Base-by-base conservation (phyloP, 2,797 vertebrate species). In the Eulemur coronatus region DNA sequence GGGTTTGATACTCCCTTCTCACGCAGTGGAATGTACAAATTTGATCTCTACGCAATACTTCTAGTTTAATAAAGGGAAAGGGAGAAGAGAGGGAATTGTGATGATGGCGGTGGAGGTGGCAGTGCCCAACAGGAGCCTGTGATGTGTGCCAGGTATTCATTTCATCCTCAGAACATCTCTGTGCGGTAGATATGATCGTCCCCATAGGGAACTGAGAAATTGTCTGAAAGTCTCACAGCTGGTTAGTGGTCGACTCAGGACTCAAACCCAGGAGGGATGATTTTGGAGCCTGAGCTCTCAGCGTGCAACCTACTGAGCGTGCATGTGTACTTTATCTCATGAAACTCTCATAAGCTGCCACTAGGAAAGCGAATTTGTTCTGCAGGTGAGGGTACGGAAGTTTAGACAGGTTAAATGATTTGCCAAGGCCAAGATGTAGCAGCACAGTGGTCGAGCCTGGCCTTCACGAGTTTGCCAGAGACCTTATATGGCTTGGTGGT, bases 401-500 rank as follows among this genome's bases (percentile, higher is more conserved):
- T 26, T 33, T 20, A 17, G 46, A 28, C 15, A 82, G 28, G 20
- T 57, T 41, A 52, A 1, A 7, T 1, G n/a, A 69, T 22, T 57
- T 48, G 38, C 59, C 52, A 35, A 8, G n/a, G n/a, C 57, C 35
- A 52, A 28, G 38, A 38, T 0, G 2, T 4, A 5, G 2, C 0
- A 7, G 41, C 26, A 13, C 12, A 2, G 0, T 3, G 41, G 41
- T 38, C 70, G 14, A 35, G 46, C 3, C 52, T 15, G 13, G 22
- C 28, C 52, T 78, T 33, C 1, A 18, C 14, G 1, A 50, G 33
- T 59, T 59, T 28, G 12, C 82, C 11, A 0, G 30, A 5, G 11
- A 13, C 6, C n/a, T 50, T 11, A 5, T 33, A 8, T 22, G 8
- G 18, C 67, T 50, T 41, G 4, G 6, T 46, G 26, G 41, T 12